Conservation (phyloP, 2,113 vertebrate species). For the Petromus typicus region DNA sequence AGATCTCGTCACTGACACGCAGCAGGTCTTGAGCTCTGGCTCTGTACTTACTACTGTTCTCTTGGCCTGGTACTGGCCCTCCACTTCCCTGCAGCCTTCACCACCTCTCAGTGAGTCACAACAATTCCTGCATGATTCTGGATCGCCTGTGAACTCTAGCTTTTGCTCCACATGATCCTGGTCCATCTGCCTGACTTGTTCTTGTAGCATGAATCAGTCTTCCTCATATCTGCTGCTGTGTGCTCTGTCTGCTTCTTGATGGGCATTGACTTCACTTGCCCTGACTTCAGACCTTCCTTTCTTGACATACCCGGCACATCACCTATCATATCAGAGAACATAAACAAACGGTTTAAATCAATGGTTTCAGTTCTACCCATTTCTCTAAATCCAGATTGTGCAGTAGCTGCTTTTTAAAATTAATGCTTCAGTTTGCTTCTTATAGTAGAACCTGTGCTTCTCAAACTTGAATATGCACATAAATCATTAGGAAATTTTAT, state of each 20-base stretch:
- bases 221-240: background rate
- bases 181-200: background rate
- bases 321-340: background rate
- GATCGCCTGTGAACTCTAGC: background rate
- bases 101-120: background rate
- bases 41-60: background rate
- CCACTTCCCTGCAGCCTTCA: background rate
- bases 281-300: background rate
- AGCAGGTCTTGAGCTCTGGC: background rate
- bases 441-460: background rate
- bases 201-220: background rate
- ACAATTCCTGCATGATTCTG: background rate
- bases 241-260: background rate
- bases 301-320: background rate
- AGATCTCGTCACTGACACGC: background rate
- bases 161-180: background rate
- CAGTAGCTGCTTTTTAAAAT: background rate
- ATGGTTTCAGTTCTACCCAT: background rate
- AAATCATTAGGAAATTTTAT: constrained; percentile 31
- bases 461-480: constrained; percentile 24
- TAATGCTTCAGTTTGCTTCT: background rate
- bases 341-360: background rate
- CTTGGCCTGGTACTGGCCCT: background rate
- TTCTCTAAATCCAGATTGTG: background rate
- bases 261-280: too few relatives aligned